A percentile compares a stretch with the other conserved stretches of the same genome.
Evolutionary conservation across 2,113 vertebrate species (phyloP).

Genomic region (Actenoides hombroni): DNA sequence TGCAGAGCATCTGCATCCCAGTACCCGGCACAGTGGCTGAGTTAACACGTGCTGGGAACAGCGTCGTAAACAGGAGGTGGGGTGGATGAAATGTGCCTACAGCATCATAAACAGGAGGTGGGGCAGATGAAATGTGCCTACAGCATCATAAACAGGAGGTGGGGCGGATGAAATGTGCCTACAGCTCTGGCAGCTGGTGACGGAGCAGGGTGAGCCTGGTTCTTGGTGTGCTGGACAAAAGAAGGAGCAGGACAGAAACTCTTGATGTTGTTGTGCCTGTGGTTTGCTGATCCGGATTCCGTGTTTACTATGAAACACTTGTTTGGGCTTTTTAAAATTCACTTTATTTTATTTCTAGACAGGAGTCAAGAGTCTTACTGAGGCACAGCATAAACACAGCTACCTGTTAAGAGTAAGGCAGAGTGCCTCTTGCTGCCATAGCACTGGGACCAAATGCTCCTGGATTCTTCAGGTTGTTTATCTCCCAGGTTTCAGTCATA

Average conservation of each 20-base stretch:
- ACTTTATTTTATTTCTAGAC: neutral
- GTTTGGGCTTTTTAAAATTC: neutral
- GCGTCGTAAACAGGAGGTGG: neutral
- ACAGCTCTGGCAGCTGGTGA: neutral
- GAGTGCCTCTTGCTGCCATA: neutral
- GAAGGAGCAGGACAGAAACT: neutral
- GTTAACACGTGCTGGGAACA: neutral
- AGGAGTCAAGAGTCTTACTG: neutral
- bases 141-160: neutral
- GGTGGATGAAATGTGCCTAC: neutral
- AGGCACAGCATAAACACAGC: neutral
- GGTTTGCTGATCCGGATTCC: neutral
- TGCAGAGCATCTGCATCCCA: neutral
- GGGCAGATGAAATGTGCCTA: neutral
- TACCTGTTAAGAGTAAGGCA: neutral
- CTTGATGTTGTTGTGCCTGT: neutral
- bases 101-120: neutral
- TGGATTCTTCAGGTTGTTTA: rapidly evolving
- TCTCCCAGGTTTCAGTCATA: neutral
- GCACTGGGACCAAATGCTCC: neutral
- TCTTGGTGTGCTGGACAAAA: neutral
- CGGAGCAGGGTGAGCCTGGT: neutral
- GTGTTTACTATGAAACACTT: neutral
- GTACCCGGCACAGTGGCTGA: neutral
- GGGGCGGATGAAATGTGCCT: neutral